phyloP scores from a whole-genome alignment of 2,113 vertebrate species.

The Falco punctatus region DNA sequence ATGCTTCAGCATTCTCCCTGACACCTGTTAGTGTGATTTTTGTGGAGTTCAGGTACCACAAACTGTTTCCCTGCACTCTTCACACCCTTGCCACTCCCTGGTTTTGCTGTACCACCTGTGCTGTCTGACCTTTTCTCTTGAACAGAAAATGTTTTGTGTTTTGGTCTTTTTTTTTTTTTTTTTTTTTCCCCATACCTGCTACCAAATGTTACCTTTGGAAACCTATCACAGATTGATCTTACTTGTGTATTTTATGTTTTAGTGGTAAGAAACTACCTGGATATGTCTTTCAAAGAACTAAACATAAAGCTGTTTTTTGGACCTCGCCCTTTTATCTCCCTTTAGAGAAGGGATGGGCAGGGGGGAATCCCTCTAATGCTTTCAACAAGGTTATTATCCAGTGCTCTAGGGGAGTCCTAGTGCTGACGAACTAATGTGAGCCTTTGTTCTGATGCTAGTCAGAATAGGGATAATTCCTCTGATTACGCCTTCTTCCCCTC shows the following conservation, averaged over 20 bases:
- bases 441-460: slow-evolving; percentile 49
- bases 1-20: background rate
- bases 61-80: background rate
- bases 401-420: background rate
- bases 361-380: background rate
- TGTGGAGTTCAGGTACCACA: background rate
- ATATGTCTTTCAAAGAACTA: background rate
- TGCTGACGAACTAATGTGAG: background rate
- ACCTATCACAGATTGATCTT: background rate
- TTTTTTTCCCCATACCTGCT: background rate
- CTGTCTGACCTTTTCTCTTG: background rate
- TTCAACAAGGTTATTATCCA: slow-evolving; percentile 18
- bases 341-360: background rate
- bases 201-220: background rate
- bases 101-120: background rate
- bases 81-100: background rate
- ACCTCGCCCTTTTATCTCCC: background rate
- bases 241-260: background rate
- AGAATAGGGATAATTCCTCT: background rate
- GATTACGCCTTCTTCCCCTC: background rate
- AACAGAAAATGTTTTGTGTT: background rate
- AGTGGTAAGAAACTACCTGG: background rate
- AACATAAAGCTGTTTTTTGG: background rate
- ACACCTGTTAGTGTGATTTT: background rate
- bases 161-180: background rate